Percentiles rank a stretch among this genome's conserved stretches.
Conservation (phyloP, 2,888 invertebrate species). For the Leptinotarsa peninsularis region DNA sequence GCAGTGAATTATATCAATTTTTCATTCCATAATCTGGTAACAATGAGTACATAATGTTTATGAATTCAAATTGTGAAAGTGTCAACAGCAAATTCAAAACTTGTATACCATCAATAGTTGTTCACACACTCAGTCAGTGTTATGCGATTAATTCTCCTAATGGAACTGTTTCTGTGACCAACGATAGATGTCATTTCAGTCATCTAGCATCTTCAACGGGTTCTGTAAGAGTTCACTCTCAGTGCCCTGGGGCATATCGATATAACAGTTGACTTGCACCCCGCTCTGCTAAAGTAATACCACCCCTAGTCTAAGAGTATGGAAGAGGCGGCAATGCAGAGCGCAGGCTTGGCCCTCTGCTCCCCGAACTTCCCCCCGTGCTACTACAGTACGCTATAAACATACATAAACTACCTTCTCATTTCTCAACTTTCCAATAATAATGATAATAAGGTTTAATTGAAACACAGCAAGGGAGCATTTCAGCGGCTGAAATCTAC, state of each 20-base stretch:
- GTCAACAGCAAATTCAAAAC: too few relatives aligned
- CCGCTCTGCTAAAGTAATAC: slow-evolving; percentile 64
- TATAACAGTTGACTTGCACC: slow-evolving; percentile 60
- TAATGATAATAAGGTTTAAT: slow-evolving; percentile 57
- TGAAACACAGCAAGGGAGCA: slow-evolving; percentile 66
- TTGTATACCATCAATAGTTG: not conserved
- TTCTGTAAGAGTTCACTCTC: slow-evolving; percentile 34
- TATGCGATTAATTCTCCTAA: slow-evolving; percentile 7
- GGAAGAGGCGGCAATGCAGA: slow-evolving; percentile 63
- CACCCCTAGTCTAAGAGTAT: slow-evolving; percentile 55
- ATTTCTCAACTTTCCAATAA: slow-evolving; percentile 66
- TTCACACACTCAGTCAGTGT: not conserved
- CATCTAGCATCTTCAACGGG: not conserved
- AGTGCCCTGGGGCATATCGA: slow-evolving; percentile 55
- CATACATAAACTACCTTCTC: slow-evolving; percentile 67
- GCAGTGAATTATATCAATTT: too few relatives aligned
- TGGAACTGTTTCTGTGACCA: not conserved
- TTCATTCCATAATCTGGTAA: too few relatives aligned
- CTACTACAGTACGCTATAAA: slow-evolving; percentile 68
- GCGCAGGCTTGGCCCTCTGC: slow-evolving; percentile 56
- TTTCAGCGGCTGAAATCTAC: slow-evolving; percentile 58
- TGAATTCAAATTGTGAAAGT: too few relatives aligned
- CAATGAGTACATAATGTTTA: too few relatives aligned
- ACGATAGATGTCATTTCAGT: not conserved
- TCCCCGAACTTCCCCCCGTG: slow-evolving; percentile 53